Base-by-base conservation (phyloP, 1,140 invertebrate genomes). In the Calliphora vicina region DNA sequence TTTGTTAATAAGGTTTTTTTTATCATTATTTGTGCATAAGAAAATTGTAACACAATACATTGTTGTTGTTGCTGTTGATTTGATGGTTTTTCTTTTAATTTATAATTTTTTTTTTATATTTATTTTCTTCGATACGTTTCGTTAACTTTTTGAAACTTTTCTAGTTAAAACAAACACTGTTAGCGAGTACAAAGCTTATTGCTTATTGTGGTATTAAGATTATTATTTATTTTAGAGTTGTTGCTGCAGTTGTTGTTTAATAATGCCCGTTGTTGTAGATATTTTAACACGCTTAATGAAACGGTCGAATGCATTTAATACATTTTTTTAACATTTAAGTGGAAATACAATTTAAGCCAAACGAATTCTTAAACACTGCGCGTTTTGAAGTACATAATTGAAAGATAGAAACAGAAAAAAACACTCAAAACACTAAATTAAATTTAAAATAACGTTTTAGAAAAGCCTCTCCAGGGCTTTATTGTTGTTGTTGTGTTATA, bases 71-170 rank as follows among this genome's bases (percentile, higher is more conserved):
- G 20, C 6, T 57, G 50, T 57, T 57, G 15, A 57, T 57, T 57
- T 35, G 35, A 35, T 35, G 10, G 50, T 57, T 57, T 57, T 57
- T 57, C 15, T 57, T 57, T 17, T 17, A 57, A 57, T 57, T 57
- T 57, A 57, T 57, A n/a, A 57, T 57, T 72, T 72, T 35, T 35
- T 20, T 78, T 23, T 78, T 78, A 43, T 43, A n/a, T n/a, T n/a
- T n/a, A n/a, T n/a, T n/a, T n/a, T n/a, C n/a, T 67, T 67, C n/a
- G 74, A 23, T 78, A 78, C 74, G 74, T 78, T 78, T 78, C 74
- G 74, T 78, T 78, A 78, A 78, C 17, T 78, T 78, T 78, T 78
- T 25, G 12, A 78, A 78, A 43, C n/a, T 23, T 43, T 78, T 78
- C 27, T 20, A 20, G 35, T 45, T 78, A 25, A 67, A 17, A 57